Base-by-base conservation (phyloP, 2,888 invertebrate species). In the Unio pictorum region DNA sequence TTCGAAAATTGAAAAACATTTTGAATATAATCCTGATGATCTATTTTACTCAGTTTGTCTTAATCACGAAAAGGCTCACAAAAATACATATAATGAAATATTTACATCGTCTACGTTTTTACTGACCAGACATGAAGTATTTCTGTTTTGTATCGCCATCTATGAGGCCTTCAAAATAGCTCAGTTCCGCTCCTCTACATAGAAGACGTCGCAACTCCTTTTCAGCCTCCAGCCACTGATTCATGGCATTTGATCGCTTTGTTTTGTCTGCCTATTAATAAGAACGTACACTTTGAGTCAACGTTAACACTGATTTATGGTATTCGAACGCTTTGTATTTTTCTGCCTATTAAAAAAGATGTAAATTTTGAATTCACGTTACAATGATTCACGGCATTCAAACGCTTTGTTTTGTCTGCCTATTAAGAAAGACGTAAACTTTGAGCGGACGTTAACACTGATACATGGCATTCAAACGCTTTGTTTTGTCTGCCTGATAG, bases 121-220 rank as follows among this genome's bases (percentile, higher is more conserved):
- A 57, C 74, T 71, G 73, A 87, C 87, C 80, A 68, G 86, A 86
- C 73, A 82, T 75, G 56, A 72, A 69, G 73, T 81, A 85, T 69
- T 81, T 80, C 34, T 80, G 76, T 67, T 78, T 80, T 0, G 77
- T 78, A 30, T 83, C 82, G 7, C 75, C 79, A 70, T 84, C 84
- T 58, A 87, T 75, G 3, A 72, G 66, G 3, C 84, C 85, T 34
- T 85, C 82, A 5, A 80, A 68, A 64, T 83, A 81, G 61, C 84
- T 81, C 23, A 81, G 75, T 63, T 85, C 86, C 3, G 86, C 84
- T 11, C 83, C 86, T 72, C 76, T 82, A 71, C 83, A 80, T 7
- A 88, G 66, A 30, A 87, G 71, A 7, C 75, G 73, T 66, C 74
- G 74, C 68, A 88, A 75, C 68, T 80, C 82, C 3, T 59, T 66